Percentiles rank a stretch among this genome's conserved stretches.
These are phyloP conservation scores for Oryctolagus cuniculus DNA, from an alignment of 2,113 vertebrate genomes.

Conservation along the genomic window mOryCun1.1 NC_091443.1:7437501-7438000, in stretches of 20 bases:
- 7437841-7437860: background rate
- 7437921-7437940: no score
- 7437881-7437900: no score
- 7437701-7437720: accelerated
- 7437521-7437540: background rate
- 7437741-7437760: no score
- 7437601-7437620: no score
- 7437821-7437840: background rate
- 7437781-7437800: background rate
- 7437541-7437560: background rate
- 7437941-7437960: no score
- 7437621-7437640: no score
- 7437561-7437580: background rate
- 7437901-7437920: no score
- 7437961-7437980: no score
- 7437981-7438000: no score
- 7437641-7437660: accelerated
- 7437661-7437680: background rate
- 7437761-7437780: background rate
- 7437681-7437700: accelerated
- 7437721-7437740: background rate
- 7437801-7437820: background rate
- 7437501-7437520: background rate
- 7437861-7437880: no score
- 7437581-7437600: background rate